Evolutionary conservation across 2,888 invertebrate genomes (phyloP).

Genomic region (Tenthredo scrophulariae): DNA sequence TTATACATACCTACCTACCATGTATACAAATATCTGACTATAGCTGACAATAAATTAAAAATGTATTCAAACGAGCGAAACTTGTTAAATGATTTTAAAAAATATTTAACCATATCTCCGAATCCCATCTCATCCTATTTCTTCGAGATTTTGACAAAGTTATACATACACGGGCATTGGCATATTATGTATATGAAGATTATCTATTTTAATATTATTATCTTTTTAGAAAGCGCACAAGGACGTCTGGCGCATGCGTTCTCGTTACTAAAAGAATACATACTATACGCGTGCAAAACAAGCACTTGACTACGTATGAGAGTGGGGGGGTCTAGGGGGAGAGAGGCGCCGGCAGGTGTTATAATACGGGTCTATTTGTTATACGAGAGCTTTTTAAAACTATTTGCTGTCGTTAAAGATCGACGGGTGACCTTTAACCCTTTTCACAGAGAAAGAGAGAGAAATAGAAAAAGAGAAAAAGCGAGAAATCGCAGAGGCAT

Average conservation of each 20-base stretch:
- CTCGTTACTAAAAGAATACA: constrained; percentile 57
- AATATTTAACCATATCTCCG: background rate
- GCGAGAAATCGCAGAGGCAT: background rate
- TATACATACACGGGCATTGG: background rate
- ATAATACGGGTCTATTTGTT: constrained; percentile 47
- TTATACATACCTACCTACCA: background rate
- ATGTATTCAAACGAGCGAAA: background rate
- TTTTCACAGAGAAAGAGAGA: constrained; percentile 3
- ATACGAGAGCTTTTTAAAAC: constrained; percentile 17
- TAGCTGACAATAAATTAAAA: background rate
- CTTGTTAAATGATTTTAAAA: background rate
- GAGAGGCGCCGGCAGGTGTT: constrained; percentile 52
- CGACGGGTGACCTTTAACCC: constrained; percentile 31
- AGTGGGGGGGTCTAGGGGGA: constrained; percentile 53
- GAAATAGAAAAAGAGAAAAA: background rate
- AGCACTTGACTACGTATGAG: constrained; percentile 43
- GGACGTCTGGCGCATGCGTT: constrained; percentile 56
- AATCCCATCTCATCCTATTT: background rate
- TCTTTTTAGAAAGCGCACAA: constrained; percentile 66
- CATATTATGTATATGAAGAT: background rate
- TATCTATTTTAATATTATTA: constrained; percentile 51
- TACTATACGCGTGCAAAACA: constrained; percentile 49
- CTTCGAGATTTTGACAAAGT: background rate
- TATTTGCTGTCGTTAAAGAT: constrained; percentile 30
- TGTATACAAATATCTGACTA: background rate